Percentiles rank a stretch among this genome's conserved stretches.
These are phyloP conservation scores for Danaus chrysippus DNA, from an alignment of 2,888 invertebrate species.

Conservation along the genomic window DNA sequence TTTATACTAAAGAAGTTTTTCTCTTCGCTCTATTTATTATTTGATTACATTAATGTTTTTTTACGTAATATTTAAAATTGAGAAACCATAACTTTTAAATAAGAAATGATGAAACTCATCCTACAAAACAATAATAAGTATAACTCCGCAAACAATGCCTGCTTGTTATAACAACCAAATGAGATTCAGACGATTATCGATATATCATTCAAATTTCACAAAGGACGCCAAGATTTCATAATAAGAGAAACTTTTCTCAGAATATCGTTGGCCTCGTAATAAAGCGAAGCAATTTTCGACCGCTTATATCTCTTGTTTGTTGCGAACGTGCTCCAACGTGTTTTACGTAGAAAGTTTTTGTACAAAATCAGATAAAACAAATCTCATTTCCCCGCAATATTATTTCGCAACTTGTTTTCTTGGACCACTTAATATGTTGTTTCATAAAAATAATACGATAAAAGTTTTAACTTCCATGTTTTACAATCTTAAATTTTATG, in stretches of 20 bases:
- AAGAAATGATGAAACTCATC: too few relatives aligned
- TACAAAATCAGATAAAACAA: conserved; percentile 42
- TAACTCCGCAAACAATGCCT: too few relatives aligned
- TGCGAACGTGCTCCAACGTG: conserved; percentile 38
- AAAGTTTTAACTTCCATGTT: conserved; percentile 4
- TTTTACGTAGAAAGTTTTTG: conserved; percentile 36
- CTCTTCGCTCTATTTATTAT: too few relatives aligned
- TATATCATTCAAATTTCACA: conserved; percentile 44
- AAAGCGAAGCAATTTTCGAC: conserved; percentile 44
- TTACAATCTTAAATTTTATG: conserved; percentile 5
- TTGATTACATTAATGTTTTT: too few relatives aligned
- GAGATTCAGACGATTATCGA: conserved; percentile 27
- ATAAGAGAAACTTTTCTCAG: conserved; percentile 39
- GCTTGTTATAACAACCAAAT: too few relatives aligned
- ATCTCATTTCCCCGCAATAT: conserved; percentile 41
- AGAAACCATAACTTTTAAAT: too few relatives aligned
- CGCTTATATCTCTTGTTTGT: conserved; percentile 47
- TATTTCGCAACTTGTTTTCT: conserved; percentile 31
- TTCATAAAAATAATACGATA: conserved; percentile 17
- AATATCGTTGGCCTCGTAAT: conserved; percentile 40
- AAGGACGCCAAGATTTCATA: conserved; percentile 37
- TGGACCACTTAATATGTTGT: conserved; percentile 22
- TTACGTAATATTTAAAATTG: too few relatives aligned
- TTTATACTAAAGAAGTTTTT: background rate
- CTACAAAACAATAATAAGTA: too few relatives aligned